Evolutionary conservation across 1,140 invertebrate genomes (phyloP), one percentile per base, ranked within the genome.

Genomic region (Hestina assimilis): DNA sequence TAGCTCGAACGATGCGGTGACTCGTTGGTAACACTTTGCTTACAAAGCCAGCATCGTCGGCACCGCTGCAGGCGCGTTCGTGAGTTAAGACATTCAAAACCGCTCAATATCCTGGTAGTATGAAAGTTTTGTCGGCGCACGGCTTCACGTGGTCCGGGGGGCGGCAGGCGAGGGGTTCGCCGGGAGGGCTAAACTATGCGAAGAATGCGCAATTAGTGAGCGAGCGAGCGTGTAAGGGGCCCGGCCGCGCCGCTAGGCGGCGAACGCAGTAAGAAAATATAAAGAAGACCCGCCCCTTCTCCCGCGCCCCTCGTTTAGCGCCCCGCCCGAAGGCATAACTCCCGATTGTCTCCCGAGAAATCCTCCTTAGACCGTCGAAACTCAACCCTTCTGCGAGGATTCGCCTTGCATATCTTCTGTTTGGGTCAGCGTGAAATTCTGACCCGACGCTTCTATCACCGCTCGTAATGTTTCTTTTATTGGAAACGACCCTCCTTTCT

Each of bases 161-260:
- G 69, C 65, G 77, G 75, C 69, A 70, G 76, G 75, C 69, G 75
- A 73, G 74, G 77, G 77, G 79, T 80, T 69, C 75, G 79, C 75
- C 79, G 83, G 85, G 89, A 90, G 91, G 91, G 91, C 91, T 93
- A 94, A 95, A 94, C 93, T 94, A 95, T 94, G 93, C 93, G 92
- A 94, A 94, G 93, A 95, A 95, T 94, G 93, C 93, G 93, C 93
- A 94, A 95, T 95, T 94, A 94, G 93, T 94, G 93, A 93, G 91
- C 92, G 92, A 92, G 89, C 90, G 90, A 89, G 82, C 76, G 84
- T 82, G 72, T 80, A 79, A 76, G 83, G 82, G 78, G 84, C 79
- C 87, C 84, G 79, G 82, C 77, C 82, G 81, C 75, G 83, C 75
- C 73, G 76, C 82, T 73, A 81, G 79, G 72, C 83, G 85, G 83